phyloP scores from a whole-genome alignment of 2,888 invertebrate species.

The Acholoe squamosa region DNA sequence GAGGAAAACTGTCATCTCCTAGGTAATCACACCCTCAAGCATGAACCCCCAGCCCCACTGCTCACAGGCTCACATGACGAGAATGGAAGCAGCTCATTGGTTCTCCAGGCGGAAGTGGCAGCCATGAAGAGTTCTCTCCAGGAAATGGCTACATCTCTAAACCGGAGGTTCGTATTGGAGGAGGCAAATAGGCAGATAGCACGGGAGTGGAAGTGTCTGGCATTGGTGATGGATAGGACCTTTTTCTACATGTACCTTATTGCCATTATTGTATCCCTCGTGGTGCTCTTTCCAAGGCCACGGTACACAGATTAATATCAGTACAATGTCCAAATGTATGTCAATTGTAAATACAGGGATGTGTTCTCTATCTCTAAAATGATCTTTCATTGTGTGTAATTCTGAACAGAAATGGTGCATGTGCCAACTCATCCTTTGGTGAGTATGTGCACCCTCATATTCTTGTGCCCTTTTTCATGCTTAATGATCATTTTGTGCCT shows the following conservation, averaged over 20 bases:
- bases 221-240: constrained; percentile 62
- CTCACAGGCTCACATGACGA: neutral
- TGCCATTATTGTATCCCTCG: constrained; percentile 64
- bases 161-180: neutral
- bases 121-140: constrained; percentile 47
- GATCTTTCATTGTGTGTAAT: too few relatives aligned
- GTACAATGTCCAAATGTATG: too few relatives aligned
- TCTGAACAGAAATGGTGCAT: too few relatives aligned
- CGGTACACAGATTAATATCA: neutral
- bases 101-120: neutral
- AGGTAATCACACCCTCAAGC: constrained; percentile 24
- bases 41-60: neutral
- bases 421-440: too few relatives aligned
- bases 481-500: too few relatives aligned
- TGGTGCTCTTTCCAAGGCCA: constrained; percentile 66
- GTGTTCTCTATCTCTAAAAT: too few relatives aligned
- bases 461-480: too few relatives aligned
- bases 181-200: neutral
- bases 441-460: too few relatives aligned
- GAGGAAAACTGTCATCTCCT: constrained; percentile 10
- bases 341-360: too few relatives aligned
- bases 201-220: constrained; percentile 62
- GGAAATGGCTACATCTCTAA: constrained; percentile 17
- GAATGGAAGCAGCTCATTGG: neutral
- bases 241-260: constrained; percentile 65